Base-by-base conservation (phyloP, 2,113 vertebrate species). In the Pheucticus melanocephalus region DNA sequence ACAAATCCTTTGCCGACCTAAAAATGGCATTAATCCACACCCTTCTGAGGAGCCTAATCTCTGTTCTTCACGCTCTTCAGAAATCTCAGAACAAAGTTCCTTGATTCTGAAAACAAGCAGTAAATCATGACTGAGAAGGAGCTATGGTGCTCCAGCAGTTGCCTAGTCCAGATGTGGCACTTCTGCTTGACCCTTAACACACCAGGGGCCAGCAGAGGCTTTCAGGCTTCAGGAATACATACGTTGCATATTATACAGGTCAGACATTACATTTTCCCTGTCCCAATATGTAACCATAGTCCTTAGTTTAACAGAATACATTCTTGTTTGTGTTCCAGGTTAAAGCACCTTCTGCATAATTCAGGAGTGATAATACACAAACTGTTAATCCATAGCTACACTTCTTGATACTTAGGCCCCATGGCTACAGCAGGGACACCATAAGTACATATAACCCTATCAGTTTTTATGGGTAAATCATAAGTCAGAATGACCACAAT, bases 251-350 rank as follows among this genome's bases (percentile, higher is more conserved):
- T 21, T 25, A 5, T 9, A 39, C 10, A 56, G 12, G 60, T 37
- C 14, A 79, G 57, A 27, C 4, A 3, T 30, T 33, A n/a, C 6
- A 7, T 56, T 69, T 48, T 3, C 20, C 5, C 16, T 11, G 12
- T 63, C 11, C 11, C 12, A 16, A 9, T 45, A 33, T 0, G 0
- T 59, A 65, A 42, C 11, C 3, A 9, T 11, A 10, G 44, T 53
- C 13, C 22, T 88, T 61, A 24, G 35, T 63, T 75, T 75, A 59
- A 24, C 19, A 63, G 21, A 15, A 73, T 12, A 19, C 10, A 3
- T 64, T 44, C 57, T 10, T 63, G 4, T 50, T 76, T 81, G 25
- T 40, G 17, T 72, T 65, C 8, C 45, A 60, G 35, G 31, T 39
- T 69, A 48, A 88, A 47, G 31, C 9, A 22, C 2, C 11, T 2